Conservation (phyloP, 2,113 vertebrate genomes). For the Gopherus evgoodei region DNA sequence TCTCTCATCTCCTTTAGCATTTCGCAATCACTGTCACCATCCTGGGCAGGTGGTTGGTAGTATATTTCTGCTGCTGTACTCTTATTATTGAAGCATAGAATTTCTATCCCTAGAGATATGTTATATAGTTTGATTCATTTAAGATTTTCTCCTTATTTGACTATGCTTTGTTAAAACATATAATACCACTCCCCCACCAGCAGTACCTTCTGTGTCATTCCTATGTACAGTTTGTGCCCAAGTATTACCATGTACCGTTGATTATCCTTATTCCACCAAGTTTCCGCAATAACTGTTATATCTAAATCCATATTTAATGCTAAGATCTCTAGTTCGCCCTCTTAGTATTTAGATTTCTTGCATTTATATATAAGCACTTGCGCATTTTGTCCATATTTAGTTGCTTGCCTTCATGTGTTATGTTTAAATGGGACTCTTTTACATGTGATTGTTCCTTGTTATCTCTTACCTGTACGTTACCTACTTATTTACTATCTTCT, state of each 20-base stretch:
- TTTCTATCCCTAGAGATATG: too few relatives aligned
- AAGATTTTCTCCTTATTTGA: not conserved
- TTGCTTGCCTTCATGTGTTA: not conserved
- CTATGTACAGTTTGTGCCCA: not conserved
- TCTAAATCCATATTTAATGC: not conserved
- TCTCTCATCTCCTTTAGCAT: not conserved
- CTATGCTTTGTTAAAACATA: not conserved
- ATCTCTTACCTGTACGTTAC: not conserved
- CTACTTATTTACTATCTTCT: not conserved
- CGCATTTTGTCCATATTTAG: not conserved
- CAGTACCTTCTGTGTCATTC: not conserved
- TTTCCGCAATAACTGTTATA: not conserved
- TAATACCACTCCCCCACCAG: not conserved
- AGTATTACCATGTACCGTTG: not conserved
- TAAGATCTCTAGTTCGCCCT: not conserved
- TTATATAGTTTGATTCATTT: not conserved
- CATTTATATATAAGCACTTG: not conserved
- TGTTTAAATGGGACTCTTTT: not conserved
- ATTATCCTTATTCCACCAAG: not conserved
- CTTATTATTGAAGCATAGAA: not conserved
- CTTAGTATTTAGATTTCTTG: not conserved
- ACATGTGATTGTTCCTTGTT: not conserved
- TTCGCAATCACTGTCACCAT: not conserved
- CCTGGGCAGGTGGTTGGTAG: not conserved
- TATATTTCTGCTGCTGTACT: not conserved